Percentiles rank a stretch among this genome's conserved stretches.
Conservation (phyloP, 2,888 invertebrate species). For the Imbricaverruca yamaguchii region DNA sequence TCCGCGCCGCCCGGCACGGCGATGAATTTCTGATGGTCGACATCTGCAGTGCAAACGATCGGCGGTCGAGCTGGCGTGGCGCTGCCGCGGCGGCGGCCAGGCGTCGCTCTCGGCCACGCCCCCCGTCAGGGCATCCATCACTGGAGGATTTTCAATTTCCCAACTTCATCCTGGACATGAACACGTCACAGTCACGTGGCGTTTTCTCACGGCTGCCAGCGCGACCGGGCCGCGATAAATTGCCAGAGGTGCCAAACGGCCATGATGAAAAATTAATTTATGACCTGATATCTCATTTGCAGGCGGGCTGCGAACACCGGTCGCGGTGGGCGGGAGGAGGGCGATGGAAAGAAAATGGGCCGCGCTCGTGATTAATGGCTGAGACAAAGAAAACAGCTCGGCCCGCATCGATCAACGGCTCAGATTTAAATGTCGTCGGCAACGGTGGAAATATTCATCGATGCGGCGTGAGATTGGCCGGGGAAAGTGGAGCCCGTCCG, state of each 20-base stretch:
- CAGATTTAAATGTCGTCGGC: slow-evolving; percentile 13
- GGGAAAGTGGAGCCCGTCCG: not conserved
- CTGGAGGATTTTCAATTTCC: slow-evolving; percentile 7
- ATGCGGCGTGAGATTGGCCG: not conserved
- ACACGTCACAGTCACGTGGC: slow-evolving; percentile 9
- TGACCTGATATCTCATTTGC: slow-evolving; percentile 22
- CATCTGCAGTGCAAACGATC: not conserved
- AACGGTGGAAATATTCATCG: not conserved
- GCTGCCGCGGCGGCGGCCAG: not conserved
- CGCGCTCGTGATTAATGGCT: not conserved
- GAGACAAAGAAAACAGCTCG: slow-evolving; percentile 6
- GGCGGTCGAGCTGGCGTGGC: not conserved
- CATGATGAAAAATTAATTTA: slow-evolving; percentile 21
- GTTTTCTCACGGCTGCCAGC: not conserved
- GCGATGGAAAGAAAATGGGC: not conserved
- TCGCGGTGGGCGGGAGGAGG: not conserved
- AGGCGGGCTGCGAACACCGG: not conserved
- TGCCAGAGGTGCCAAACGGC: slow-evolving; percentile 12
- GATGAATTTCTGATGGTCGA: not conserved
- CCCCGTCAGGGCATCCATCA: not conserved
- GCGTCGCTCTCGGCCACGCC: not conserved
- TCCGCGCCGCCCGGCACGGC: not conserved
- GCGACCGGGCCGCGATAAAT: not conserved
- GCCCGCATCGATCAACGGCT: not conserved
- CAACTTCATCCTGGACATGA: slow-evolving; percentile 19